Evolutionary conservation across 1,140 invertebrate species (phyloP).

Genomic region (Himalopsyche phryganea): DNA sequence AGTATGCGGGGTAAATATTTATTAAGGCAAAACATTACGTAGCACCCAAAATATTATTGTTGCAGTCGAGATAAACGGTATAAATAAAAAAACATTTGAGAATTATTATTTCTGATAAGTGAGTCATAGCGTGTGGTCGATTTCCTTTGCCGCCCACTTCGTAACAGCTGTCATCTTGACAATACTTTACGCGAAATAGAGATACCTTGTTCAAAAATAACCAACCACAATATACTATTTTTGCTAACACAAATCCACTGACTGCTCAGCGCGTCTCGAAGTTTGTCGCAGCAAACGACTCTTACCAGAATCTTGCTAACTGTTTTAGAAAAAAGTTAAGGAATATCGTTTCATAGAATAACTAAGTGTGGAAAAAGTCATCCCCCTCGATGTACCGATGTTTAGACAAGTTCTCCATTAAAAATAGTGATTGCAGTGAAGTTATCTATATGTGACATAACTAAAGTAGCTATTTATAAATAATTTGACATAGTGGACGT

Average conservation of each 20-base stretch:
- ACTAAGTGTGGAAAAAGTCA: too few species aligned
- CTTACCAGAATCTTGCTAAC: too few species aligned
- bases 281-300: too few species aligned
- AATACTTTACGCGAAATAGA: conserved; percentile 10
- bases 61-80: too few species aligned
- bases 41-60: too few species aligned
- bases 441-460: conserved; percentile 12
- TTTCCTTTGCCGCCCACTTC: background rate
- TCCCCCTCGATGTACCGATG: too few species aligned
- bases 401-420: background rate
- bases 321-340: too few species aligned
- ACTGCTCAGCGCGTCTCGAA: too few species aligned
- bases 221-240: conserved; percentile 16
- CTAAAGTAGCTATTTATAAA: conserved; percentile 11
- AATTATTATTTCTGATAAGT: background rate
- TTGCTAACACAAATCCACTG: conserved; percentile 9
- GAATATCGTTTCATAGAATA: too few species aligned
- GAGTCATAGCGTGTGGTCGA: background rate
- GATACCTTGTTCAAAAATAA: conserved; percentile 20
- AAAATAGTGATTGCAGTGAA: conserved; percentile 10
- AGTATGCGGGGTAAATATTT: too few species aligned
- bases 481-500: background rate
- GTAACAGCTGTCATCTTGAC: conserved; percentile 16
- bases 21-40: too few species aligned
- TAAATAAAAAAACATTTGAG: too few species aligned